Base-by-base conservation (phyloP, 1,140 invertebrate genomes). In the Teleopsis dalmanni region DNA sequence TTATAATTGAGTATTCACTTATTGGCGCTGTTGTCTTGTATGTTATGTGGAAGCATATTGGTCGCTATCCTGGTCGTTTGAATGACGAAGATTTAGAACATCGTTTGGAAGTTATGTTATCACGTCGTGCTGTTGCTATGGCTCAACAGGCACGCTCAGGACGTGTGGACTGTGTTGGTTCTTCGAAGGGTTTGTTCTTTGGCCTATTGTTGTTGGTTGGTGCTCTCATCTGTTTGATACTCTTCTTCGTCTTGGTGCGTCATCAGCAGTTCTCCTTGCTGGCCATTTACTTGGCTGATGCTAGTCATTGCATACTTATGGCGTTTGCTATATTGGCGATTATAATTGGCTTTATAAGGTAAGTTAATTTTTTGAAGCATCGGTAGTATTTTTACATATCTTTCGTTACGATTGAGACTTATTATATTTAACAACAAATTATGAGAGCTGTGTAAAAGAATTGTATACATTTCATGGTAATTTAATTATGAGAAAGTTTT, bases 11-110 rank as follows among this genome's bases (percentile, higher is more conserved):
- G 70, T 98, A 97, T 72, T 94, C 91, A 50, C 74, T 98, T 36
- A 96, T 98, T 65, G 93, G 91, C 16, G 94, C 95, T 19, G 93
- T 94, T 41, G 91, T 98, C 19, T 86, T 98, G 59, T 98, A 95
- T 70, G 90, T 97, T 35, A 96, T 98, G 84, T 98, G 93, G 93
- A 88, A 88, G 62, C 91, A 93, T 71, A 94, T 95, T 70, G 89
- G 90, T 29, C 81, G 86, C 57, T 84, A 88, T 72, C 84, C 86
- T 2, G 81, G 79, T 75, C 84, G 85, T 59, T 79, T 84, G 58
- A 84, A 82, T 54, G 85, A 90, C 60, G 87, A 88, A 72, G 85
- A 90, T 73, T 75, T 90, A 56, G 87, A 90, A 74, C 87, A 87
- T 63, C 78, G 85, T 62, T 73, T 90, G 60, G 87, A 88, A 68